Conservation (phyloP, 2,113 vertebrate species). For the Melanerpes formicivorus region DNA sequence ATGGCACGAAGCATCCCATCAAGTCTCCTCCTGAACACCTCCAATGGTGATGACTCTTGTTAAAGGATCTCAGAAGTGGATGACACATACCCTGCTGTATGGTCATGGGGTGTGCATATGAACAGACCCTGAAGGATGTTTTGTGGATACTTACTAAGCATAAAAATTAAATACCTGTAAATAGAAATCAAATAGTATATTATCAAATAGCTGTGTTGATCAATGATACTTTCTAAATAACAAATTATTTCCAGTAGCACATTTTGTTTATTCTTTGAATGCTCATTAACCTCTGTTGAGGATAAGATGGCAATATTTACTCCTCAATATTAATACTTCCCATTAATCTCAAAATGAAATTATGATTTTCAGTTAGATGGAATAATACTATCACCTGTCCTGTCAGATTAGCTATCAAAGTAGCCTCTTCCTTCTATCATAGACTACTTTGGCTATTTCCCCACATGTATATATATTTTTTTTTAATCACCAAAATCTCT, state of each 20-base stretch:
- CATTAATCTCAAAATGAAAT: conserved; percentile 28
- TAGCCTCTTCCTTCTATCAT: neutral
- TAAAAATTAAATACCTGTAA: neutral
- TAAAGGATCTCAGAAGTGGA: neutral
- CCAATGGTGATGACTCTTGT: neutral
- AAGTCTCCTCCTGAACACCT: too few relatives aligned
- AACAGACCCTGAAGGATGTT: neutral
- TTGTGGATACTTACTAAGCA: neutral
- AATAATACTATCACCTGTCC: conserved; percentile 10
- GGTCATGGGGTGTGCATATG: neutral
- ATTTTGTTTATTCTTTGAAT: conserved; percentile 22
- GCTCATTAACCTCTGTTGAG: neutral
- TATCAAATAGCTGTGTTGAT: neutral
- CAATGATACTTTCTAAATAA: neutral
- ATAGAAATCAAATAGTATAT: neutral
- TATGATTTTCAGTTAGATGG: neutral
- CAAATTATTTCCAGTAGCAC: neutral
- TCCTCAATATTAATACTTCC: neutral
- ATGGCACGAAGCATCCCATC: too few relatives aligned
- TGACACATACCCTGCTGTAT: neutral
- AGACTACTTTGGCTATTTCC: neutral
- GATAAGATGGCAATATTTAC: neutral
- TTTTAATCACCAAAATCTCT: neutral
- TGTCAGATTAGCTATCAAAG: neutral
- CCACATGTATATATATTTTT: fast-evolving